A percentile compares a stretch with the other conserved stretches of the same genome.
Conservation (phyloP, 2,113 vertebrate species). For the Taxidea taxus region DNA sequence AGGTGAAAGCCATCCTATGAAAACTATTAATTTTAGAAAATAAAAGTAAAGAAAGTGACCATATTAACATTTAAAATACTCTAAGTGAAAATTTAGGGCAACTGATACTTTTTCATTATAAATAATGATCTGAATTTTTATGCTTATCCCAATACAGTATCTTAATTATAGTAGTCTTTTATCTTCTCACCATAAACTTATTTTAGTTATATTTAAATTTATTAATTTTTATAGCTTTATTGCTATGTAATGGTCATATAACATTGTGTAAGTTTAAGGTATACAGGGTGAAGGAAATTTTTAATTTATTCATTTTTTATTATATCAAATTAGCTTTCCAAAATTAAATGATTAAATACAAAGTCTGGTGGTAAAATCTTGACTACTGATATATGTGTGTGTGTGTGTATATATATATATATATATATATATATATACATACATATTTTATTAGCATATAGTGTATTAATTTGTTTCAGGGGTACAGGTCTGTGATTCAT, state of each 20-base stretch:
- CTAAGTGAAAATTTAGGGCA: neutral
- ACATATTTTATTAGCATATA: neutral
- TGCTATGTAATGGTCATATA: neutral
- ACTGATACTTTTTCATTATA: neutral
- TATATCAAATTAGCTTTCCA: neutral
- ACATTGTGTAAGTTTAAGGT: neutral
- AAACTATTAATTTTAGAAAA: neutral
- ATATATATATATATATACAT: no score
- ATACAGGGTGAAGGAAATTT: neutral
- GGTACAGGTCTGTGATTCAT: no score
- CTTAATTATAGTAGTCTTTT: neutral
- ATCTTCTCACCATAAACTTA: neutral
- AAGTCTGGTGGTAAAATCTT: neutral
- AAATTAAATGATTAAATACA: neutral
- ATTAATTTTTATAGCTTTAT: neutral
- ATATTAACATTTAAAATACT: neutral
- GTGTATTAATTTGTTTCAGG: no score
- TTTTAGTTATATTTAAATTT: neutral
- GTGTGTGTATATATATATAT: rapidly evolving
- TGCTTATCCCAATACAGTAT: neutral
- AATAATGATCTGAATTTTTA: neutral
- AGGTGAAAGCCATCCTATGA: neutral
- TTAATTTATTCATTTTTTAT: neutral
- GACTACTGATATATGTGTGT: neutral
- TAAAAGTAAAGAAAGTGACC: neutral